Base-by-base conservation (phyloP, 2,113 vertebrate genomes). In the Polypterus bichir region DNA sequence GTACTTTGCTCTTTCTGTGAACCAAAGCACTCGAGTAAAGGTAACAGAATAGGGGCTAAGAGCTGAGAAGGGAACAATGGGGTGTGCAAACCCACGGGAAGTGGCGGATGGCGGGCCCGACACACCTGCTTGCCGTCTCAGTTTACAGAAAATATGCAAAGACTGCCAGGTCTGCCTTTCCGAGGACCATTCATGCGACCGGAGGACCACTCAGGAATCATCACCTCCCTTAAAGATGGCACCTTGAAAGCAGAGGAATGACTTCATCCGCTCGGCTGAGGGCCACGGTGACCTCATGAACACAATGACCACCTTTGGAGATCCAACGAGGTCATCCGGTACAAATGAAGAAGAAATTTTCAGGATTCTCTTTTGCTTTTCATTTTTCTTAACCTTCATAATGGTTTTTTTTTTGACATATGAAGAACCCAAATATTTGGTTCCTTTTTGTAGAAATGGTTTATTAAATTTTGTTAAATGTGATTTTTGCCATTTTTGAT, bases 81-180 rank as follows among this genome's bases (percentile, higher is more conserved):
- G 45, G 47, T 45, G 7, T 11, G 55, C 54, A 54, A 58, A 54
- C 64, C 62, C 62, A 44, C 48, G 65, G 48, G 56, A 62, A 69
- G 54, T 60, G 59, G 60, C 47, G 61, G 44, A 57, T 56, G 58
- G 58, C 62, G 65, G 58, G 61, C 60, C 59, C 49, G 47, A 45
- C 57, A 71, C 79, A 81, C 74, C 83, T 83, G 79, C 67, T 70
- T 61, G 45, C 61, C 66, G 66, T 66, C 74, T 83, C 64, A 0
- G 74, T 75, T 84, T 81, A 76, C 76, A 66, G 57, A 70, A 11
- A 7, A 7, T 1, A 3, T 62, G 46, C 58, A 27, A 5, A 3
- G 59, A 60, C 67, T 59, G 59, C 59, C 49, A 8, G 62, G 54
- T 45, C 52, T 9, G n/a, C 10, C 7, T 49, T 49, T 59, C 54